Percentiles rank a stretch among this genome's conserved stretches.
Conservation (phyloP, 2,888 invertebrate species). For the Orthosia cruda region DNA sequence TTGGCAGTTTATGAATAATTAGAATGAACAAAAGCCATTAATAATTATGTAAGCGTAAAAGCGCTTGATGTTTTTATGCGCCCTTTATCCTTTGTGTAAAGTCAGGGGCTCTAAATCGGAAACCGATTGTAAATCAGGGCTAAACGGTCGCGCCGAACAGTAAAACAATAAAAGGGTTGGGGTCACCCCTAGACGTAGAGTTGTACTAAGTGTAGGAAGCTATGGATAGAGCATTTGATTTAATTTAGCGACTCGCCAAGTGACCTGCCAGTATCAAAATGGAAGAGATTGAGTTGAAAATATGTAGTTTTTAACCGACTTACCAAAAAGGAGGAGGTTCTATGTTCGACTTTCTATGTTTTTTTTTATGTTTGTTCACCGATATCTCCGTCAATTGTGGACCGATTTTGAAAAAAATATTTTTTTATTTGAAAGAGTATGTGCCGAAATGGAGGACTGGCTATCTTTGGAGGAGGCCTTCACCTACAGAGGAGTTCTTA, state of each 20-base stretch:
- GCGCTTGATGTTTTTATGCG: slow-evolving; percentile 59
- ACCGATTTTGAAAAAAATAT: no score
- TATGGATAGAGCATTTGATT: slow-evolving; percentile 7
- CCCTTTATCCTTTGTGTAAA: slow-evolving; percentile 35
- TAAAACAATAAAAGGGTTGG: slow-evolving; percentile 70
- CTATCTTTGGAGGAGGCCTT: no score
- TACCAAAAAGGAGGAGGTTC: no score
- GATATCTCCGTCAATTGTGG: no score
- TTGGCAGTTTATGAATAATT: slow-evolving; percentile 26
- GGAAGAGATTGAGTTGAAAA: neutral
- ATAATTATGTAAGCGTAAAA: slow-evolving; percentile 54
- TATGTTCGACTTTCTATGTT: no score
- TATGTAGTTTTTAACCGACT: no score
- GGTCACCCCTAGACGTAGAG: slow-evolving; percentile 32
- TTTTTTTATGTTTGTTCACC: no score
- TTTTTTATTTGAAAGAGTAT: no score
- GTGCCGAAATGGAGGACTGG: no score
- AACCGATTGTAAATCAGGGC: slow-evolving; percentile 67
- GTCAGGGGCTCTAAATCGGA: slow-evolving; percentile 44
- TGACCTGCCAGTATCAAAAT: neutral
- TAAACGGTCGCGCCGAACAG: slow-evolving; percentile 62
- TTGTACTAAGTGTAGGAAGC: slow-evolving; percentile 20
- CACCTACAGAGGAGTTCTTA: no score
- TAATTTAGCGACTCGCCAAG: neutral
- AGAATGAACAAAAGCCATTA: slow-evolving; percentile 39